phyloP scores from a whole-genome alignment of 2,113 vertebrate species.

The Corydoras maculifer region DNA sequence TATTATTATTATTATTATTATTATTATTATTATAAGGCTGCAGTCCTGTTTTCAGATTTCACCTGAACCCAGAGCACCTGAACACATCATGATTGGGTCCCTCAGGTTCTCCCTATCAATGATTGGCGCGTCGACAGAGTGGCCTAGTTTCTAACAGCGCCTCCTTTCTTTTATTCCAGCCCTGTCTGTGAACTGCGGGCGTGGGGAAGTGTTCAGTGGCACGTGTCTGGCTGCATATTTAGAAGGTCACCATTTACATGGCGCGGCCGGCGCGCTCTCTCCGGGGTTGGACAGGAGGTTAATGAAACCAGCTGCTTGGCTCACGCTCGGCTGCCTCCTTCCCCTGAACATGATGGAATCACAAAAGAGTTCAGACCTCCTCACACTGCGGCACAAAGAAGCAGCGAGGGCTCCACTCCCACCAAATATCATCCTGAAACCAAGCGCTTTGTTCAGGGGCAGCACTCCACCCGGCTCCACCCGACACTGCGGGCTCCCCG shows the following conservation, averaged over 20 bases:
- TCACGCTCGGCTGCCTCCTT: constrained; percentile 55
- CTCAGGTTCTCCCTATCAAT: no score
- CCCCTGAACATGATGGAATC: constrained; percentile 52
- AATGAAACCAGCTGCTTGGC: constrained; percentile 71
- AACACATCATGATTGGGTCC: no score
- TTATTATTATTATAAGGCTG: no score
- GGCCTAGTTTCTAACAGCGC: constrained; percentile 40
- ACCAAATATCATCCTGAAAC: constrained; percentile 34
- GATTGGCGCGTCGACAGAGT: constrained; percentile 23
- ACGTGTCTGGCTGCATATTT: constrained; percentile 56
- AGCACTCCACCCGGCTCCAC: no score
- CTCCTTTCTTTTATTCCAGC: constrained; percentile 21
- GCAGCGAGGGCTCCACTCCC: constrained; percentile 18
- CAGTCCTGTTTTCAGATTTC: no score
- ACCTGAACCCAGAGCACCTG: no score
- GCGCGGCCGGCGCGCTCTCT: constrained; percentile 49
- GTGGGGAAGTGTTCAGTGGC: constrained; percentile 39
- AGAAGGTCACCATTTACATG: constrained; percentile 60
- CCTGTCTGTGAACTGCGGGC: constrained; percentile 38
- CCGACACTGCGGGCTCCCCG: no score
- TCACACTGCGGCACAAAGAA: constrained; percentile 18
- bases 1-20: no score
- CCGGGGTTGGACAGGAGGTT: constrained; percentile 65
- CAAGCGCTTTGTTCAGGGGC: no score
- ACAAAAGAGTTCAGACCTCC: constrained; percentile 45